Evolutionary conservation across 2,888 invertebrate species (phyloP).

Genomic region (Hartigia nigra): DNA sequence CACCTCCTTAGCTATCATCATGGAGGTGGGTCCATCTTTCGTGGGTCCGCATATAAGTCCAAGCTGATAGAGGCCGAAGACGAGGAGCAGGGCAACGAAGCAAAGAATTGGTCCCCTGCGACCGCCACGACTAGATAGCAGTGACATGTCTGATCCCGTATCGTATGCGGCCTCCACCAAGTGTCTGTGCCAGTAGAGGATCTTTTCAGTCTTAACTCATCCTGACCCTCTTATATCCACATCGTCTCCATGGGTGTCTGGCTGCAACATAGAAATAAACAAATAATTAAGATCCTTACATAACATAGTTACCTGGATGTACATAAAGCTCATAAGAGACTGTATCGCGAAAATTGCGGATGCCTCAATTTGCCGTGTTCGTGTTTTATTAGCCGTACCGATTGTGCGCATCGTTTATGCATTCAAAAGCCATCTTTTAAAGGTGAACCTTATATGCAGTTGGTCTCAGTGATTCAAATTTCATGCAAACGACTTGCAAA

Average conservation of each 20-base stretch:
- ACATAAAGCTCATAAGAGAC: not conserved
- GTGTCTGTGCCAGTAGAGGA: not conserved
- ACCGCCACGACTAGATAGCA: slow-evolving; percentile 61
- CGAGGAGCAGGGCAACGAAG: slow-evolving; percentile 59
- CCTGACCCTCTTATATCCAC: not conserved
- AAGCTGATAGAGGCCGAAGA: slow-evolving; percentile 64
- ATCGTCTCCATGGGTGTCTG: not conserved
- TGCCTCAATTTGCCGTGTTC: not conserved
- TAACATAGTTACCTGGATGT: not conserved
- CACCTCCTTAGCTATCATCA: slow-evolving; percentile 67
- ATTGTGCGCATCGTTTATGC: slow-evolving; percentile 33
- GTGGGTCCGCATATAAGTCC: slow-evolving; percentile 63
- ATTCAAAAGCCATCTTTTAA: slow-evolving; percentile 36
- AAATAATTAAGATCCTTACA: not conserved
- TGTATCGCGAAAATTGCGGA: not conserved
- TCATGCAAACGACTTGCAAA: slow-evolving; percentile 39
- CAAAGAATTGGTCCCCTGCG: slow-evolving; percentile 64
- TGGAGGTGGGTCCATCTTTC: slow-evolving; percentile 52
- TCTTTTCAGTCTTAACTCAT: not conserved
- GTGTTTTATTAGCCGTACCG: not conserved
- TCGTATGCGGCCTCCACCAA: not conserved
- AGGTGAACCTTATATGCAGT: slow-evolving; percentile 24
- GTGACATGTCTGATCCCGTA: slow-evolving; percentile 52
- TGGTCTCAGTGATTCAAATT: slow-evolving; percentile 39
- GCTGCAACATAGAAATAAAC: not conserved